phyloP scores from a whole-genome alignment of 2,888 invertebrate species.

The Lapara coniferarum region DNA sequence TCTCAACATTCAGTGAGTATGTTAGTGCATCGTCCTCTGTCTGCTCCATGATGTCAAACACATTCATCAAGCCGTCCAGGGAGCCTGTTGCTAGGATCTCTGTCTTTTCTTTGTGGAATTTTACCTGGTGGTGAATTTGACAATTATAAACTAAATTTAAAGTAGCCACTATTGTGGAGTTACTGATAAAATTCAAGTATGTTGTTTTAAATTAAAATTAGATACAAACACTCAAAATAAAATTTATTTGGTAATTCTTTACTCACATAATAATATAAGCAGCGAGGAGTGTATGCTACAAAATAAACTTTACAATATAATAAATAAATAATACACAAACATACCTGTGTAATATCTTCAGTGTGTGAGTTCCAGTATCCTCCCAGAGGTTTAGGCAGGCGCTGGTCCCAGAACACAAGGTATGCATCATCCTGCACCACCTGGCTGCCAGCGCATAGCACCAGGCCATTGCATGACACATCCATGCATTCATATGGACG shows the following conservation, averaged over 20 bases:
- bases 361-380: constrained; percentile 93
- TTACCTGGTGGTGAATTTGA: constrained; percentile 71
- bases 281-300: too few species aligned
- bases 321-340: too few species aligned
- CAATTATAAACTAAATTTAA: background rate
- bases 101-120: constrained; percentile 87
- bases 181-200: too few species aligned
- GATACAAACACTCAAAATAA: too few species aligned
- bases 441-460: constrained; percentile 90
- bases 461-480: constrained; percentile 86
- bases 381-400: constrained; percentile 86
- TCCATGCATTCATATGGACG: constrained; percentile 89
- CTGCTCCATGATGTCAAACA: constrained; percentile 89
- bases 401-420: constrained; percentile 91
- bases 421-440: constrained; percentile 87
- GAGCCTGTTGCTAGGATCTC: constrained; percentile 90
- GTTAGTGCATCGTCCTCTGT: constrained; percentile 91
- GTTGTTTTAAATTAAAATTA: too few species aligned
- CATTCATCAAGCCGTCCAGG: constrained; percentile 92
- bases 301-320: too few species aligned
- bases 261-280: too few species aligned
- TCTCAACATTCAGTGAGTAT: constrained; percentile 90
- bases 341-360: constrained; percentile 90
- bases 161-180: too few species aligned
- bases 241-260: too few species aligned